phyloP scores from a whole-genome alignment of 2,888 invertebrate species.

The Drosophila recens region DNA sequence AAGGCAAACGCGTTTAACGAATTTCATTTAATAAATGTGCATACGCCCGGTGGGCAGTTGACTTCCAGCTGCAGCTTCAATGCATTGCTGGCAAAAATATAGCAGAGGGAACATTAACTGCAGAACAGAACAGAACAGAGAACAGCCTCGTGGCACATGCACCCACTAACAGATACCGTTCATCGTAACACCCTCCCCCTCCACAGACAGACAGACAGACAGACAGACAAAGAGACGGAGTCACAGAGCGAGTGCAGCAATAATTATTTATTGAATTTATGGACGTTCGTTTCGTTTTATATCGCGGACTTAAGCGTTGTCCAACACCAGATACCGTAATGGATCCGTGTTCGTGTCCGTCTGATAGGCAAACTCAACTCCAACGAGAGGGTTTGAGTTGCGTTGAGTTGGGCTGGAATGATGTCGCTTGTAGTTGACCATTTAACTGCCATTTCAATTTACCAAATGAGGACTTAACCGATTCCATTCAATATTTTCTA shows the following conservation, averaged over 20 bases:
- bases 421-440: constrained; percentile 48
- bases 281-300: constrained; percentile 71
- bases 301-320: constrained; percentile 74
- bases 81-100: constrained; percentile 39
- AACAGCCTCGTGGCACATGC: constrained; percentile 32
- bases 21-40: constrained; percentile 77
- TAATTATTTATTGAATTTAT: constrained; percentile 84
- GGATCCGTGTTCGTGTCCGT: constrained; percentile 61
- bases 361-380: constrained; percentile 32
- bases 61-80: constrained; percentile 11
- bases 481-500: not conserved
- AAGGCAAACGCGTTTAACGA: constrained; percentile 44
- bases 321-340: constrained; percentile 75
- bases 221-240: not conserved
- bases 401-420: constrained; percentile 18
- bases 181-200: not conserved
- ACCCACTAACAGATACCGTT: constrained; percentile 27
- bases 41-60: constrained; percentile 61
- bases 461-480: constrained; percentile 32
- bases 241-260: constrained; percentile 51
- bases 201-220: not conserved
- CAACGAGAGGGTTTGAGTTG: constrained; percentile 21
- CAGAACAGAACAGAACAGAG: constrained; percentile 43
- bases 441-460: constrained; percentile 48
- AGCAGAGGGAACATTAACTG: constrained; percentile 70